These are phyloP conservation scores for Tenthredo distinguenda DNA, from an alignment of 2,888 invertebrate genomes.

Conservation along the genomic window DNA sequence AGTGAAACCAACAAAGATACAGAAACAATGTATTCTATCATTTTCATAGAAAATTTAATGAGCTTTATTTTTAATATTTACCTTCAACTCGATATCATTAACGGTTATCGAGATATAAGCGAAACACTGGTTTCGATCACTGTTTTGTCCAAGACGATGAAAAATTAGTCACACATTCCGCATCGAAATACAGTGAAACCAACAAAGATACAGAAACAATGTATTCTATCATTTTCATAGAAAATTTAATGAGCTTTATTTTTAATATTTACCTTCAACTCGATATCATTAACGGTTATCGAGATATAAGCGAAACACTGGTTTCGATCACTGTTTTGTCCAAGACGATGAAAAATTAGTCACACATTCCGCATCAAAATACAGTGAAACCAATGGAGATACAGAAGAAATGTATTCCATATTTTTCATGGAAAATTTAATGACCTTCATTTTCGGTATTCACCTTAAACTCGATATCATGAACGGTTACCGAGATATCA, in stretches of 20 bases:
- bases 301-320: neutral
- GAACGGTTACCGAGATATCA: too few relatives aligned
- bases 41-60: neutral
- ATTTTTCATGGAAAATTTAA: too few relatives aligned
- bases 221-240: neutral
- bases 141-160: too few relatives aligned
- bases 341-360: neutral
- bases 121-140: too few relatives aligned
- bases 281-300: neutral
- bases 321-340: neutral
- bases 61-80: neutral
- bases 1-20: neutral
- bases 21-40: neutral
- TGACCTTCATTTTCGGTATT: too few relatives aligned
- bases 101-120: neutral
- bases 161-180: too few relatives aligned
- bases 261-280: neutral
- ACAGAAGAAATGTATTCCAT: too few relatives aligned
- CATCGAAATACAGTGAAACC: neutral
- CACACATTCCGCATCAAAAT: too few relatives aligned
- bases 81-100: neutral
- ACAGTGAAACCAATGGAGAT: too few relatives aligned
- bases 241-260: neutral
- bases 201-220: neutral
- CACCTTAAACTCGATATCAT: too few relatives aligned